Percentiles rank a stretch among this genome's conserved stretches.
Conservation (phyloP, 2,888 invertebrate genomes). For the Nipponacmea schrenckii region DNA sequence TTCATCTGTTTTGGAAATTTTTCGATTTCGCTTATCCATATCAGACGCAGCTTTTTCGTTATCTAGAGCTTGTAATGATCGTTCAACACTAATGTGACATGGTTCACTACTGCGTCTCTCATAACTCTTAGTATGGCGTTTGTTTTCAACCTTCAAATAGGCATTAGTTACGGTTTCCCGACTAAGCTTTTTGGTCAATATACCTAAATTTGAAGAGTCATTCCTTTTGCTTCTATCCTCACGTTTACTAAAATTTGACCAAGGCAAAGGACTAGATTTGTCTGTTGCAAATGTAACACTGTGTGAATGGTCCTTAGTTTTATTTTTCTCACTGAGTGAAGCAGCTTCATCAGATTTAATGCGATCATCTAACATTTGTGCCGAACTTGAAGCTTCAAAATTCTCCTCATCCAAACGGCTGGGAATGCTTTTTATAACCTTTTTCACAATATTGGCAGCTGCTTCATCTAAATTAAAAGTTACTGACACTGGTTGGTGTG, state of each 20-base stretch:
- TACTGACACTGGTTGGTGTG: background rate
- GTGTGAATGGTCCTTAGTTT: background rate
- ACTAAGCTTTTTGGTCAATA: constrained; percentile 32
- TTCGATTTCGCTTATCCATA: constrained; percentile 32
- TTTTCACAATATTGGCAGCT: constrained; percentile 35
- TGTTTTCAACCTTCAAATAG: constrained; percentile 49
- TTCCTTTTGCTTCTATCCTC: background rate
- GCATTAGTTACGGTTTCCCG: constrained; percentile 57
- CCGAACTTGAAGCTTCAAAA: background rate
- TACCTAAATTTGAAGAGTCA: constrained; percentile 12
- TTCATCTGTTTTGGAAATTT: constrained; percentile 48
- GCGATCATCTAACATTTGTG: background rate
- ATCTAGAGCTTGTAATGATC: constrained; percentile 32
- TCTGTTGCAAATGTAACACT: background rate
- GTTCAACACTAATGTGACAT: constrained; percentile 42
- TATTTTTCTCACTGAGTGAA: background rate
- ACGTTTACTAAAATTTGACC: constrained; percentile 3
- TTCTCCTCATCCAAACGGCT: constrained; percentile 16
- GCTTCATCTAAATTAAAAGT: constrained; percentile 22
- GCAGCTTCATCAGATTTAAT: background rate
- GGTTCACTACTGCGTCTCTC: constrained; percentile 58
- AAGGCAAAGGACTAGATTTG: background rate
- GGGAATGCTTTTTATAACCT: constrained; percentile 33
- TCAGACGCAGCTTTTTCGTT: constrained; percentile 31
- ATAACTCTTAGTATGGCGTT: constrained; percentile 38